phyloP scores from a whole-genome alignment of 2,888 invertebrate genomes.

The Fragum sueziense region DNA sequence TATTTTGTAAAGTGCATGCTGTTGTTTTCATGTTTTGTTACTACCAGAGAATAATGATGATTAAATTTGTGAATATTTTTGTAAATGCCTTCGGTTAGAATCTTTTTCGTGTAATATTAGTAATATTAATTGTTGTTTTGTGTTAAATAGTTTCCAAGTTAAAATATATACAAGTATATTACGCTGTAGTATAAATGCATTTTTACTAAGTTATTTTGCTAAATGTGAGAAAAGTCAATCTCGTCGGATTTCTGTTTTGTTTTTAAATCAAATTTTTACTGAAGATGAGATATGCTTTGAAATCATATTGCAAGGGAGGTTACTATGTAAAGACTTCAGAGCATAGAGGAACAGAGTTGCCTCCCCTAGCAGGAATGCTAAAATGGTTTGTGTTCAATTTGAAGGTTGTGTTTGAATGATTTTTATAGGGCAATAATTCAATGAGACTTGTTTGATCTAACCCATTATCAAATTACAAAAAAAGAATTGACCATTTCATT shows the following conservation, averaged over 20 bases:
- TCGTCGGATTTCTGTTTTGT: slow-evolving; percentile 20
- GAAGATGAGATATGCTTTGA: neutral
- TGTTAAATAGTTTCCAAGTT: slow-evolving; percentile 35
- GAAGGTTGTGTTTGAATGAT: slow-evolving; percentile 17
- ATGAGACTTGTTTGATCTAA: neutral
- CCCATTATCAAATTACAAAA: too few relatives aligned
- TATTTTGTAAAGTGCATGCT: slow-evolving; percentile 9
- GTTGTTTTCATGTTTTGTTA: slow-evolving; percentile 21
- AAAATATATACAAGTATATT: slow-evolving; percentile 35
- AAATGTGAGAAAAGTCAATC: slow-evolving; percentile 38
- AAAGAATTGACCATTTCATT: too few relatives aligned
- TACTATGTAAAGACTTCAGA: neutral
- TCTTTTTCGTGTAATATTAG: slow-evolving; percentile 19
- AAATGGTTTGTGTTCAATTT: slow-evolving; percentile 35
- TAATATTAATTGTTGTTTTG: slow-evolving; percentile 25
- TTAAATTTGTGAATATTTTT: slow-evolving; percentile 55
- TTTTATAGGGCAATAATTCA: slow-evolving; percentile 17
- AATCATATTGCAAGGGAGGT: slow-evolving; percentile 31
- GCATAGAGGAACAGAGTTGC: neutral
- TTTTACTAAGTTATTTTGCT: slow-evolving; percentile 56
- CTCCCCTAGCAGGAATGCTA: slow-evolving; percentile 11
- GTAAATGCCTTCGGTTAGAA: slow-evolving; percentile 29
- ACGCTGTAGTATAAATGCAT: slow-evolving; percentile 61
- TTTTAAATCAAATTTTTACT: slow-evolving; percentile 57
- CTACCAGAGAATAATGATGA: slow-evolving; percentile 17